Conservation (phyloP, 2,797 vertebrate species). For the Linurgus olivaceus region DNA sequence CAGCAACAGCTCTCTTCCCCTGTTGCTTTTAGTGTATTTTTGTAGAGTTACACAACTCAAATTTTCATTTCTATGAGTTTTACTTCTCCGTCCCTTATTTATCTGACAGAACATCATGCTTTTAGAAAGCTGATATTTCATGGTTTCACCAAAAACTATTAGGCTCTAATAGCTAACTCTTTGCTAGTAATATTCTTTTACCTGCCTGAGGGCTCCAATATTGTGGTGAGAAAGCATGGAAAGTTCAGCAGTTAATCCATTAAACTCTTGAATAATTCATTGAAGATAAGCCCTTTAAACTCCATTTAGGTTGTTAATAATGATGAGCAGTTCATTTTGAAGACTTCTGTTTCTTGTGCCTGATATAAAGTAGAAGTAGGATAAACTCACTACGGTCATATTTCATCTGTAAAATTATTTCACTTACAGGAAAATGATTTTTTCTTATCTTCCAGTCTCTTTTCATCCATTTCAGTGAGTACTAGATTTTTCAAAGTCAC, state of each 20-base stretch:
- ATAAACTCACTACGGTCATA: neutral
- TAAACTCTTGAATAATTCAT: slow-evolving; percentile 42
- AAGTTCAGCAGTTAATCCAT: slow-evolving; percentile 15
- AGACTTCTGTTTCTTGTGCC: neutral
- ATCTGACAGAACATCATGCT: neutral
- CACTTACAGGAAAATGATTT: neutral
- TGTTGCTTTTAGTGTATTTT: neutral
- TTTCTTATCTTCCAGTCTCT: neutral
- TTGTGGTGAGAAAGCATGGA: neutral
- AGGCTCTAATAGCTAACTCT: neutral
- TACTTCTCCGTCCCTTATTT: neutral
- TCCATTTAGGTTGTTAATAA: neutral
- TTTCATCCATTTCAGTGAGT: neutral
- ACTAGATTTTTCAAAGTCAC: neutral
- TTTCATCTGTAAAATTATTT: neutral
- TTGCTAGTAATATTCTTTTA: neutral
- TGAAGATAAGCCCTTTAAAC: neutral
- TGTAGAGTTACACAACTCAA: neutral
- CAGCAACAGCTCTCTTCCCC: neutral
- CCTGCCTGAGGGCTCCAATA: neutral
- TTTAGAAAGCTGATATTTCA: neutral
- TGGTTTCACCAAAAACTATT: neutral
- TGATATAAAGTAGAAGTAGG: neutral
- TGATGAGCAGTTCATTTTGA: neutral
- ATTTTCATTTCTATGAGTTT: neutral